Evolutionary conservation across 92 coral and sea anemone species (phyloP).

Genomic region (Porites divaricata): DNA sequence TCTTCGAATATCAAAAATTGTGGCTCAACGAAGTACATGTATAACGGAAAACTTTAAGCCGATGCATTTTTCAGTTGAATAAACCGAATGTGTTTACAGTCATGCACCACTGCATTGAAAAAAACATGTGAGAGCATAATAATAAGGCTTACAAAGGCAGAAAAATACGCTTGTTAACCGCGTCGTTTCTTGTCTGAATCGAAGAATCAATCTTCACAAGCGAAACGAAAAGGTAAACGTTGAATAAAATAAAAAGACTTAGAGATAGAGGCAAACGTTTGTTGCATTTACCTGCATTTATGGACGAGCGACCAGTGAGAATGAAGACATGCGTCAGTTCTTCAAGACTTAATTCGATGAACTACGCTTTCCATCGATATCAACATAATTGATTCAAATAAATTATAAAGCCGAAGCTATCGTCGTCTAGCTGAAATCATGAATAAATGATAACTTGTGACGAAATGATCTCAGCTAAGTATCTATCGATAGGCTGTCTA

Average conservation of each 20-base stretch:
- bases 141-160: background rate
- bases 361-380: constrained; percentile 30
- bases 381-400: constrained; percentile 30
- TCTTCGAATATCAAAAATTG: no score
- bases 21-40: no score
- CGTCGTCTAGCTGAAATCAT: constrained; percentile 21
- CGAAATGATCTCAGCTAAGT: constrained; percentile 22
- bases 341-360: background rate
- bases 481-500: background rate
- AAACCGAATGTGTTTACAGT: no score
- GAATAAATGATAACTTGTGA: constrained; percentile 48
- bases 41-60: no score
- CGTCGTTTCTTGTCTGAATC: background rate
- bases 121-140: background rate
- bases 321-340: background rate
- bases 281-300: background rate
- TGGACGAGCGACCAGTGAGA: constrained; percentile 18
- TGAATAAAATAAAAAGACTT: background rate
- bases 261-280: background rate
- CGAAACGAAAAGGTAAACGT: background rate
- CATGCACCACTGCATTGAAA: background rate
- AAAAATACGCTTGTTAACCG: background rate
- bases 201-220: background rate
- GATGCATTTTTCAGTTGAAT: no score
- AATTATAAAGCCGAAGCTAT: constrained; percentile 24